phyloP scores from a whole-genome alignment of 2,888 invertebrate species.

The Alloscopus bannaensis region DNA sequence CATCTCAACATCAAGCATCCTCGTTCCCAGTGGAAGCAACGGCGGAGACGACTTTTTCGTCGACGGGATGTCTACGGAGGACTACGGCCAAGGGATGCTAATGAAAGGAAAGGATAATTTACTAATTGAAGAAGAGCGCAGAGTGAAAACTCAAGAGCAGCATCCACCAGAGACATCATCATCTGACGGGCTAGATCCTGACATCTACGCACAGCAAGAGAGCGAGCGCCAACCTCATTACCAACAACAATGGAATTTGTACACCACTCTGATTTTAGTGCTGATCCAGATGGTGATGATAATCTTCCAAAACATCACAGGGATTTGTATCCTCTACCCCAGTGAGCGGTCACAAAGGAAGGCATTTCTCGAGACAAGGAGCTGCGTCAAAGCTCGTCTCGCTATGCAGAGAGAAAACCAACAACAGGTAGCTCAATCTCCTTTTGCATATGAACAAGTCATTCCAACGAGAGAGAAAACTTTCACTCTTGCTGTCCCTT shows the following conservation, averaged over 20 bases:
- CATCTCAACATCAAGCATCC: background rate
- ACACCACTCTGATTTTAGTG: conserved; percentile 42
- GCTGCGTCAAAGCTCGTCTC: conserved; percentile 93
- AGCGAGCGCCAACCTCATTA: conserved; percentile 9
- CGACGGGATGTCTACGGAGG: background rate
- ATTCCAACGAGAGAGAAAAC: no score
- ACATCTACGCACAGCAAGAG: background rate
- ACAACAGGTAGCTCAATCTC: conserved; percentile 89
- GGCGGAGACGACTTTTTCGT: conserved; percentile 14
- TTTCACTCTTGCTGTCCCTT: no score
- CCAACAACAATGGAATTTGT: conserved; percentile 40
- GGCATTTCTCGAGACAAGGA: conserved; percentile 95
- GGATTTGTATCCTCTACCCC: conserved; percentile 54
- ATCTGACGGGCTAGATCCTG: background rate
- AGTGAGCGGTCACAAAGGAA: conserved; percentile 81
- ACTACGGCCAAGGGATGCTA: background rate
- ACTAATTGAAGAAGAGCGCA: conserved; percentile 28
- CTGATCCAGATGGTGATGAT: conserved; percentile 58
- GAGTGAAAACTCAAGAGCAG: background rate
- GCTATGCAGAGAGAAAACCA: conserved; percentile 95
- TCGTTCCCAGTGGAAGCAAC: background rate
- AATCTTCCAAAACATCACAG: conserved; percentile 56
- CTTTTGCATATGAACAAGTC: background rate
- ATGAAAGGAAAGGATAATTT: conserved; percentile 11
- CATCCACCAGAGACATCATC: conserved; percentile 6